Conservation (phyloP, 2,888 invertebrate genomes). For the Parelbella ahira region DNA sequence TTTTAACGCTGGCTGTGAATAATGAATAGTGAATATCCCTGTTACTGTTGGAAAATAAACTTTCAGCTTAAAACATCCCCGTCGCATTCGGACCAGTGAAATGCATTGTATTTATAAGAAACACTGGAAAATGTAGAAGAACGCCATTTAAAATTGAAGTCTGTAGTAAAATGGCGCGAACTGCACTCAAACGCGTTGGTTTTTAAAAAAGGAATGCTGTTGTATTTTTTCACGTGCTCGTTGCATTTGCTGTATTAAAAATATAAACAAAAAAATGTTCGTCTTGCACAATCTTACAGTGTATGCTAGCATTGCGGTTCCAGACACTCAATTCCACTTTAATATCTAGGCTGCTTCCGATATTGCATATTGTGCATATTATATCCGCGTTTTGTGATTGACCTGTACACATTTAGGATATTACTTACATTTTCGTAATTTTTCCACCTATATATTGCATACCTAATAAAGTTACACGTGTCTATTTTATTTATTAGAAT, state of each 20-base stretch:
- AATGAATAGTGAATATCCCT: not conserved
- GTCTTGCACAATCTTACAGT: too few relatives aligned
- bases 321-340: too few relatives aligned
- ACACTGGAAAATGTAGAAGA: slow-evolving; percentile 2
- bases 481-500: too few relatives aligned
- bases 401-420: too few relatives aligned
- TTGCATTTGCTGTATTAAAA: slow-evolving; percentile 1
- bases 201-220: not conserved
- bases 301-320: too few relatives aligned
- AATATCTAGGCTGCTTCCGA: too few relatives aligned
- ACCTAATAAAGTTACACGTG: too few relatives aligned
- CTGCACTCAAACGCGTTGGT: slow-evolving; percentile 1
- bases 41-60: not conserved
- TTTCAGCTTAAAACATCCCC: slow-evolving; percentile 2
- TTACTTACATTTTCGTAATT: too few relatives aligned
- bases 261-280: not conserved
- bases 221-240: not conserved
- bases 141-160: slow-evolving; percentile 4
- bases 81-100: slow-evolving; percentile 1
- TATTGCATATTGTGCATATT: too few relatives aligned
- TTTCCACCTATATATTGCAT: too few relatives aligned
- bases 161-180: slow-evolving; percentile 2
- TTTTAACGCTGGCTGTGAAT: not conserved
- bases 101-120: slow-evolving; percentile 8
- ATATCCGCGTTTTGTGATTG: too few relatives aligned